Evolutionary conservation across 2,797 vertebrate species (phyloP).

Genomic region (Naso thynnoides): DNA sequence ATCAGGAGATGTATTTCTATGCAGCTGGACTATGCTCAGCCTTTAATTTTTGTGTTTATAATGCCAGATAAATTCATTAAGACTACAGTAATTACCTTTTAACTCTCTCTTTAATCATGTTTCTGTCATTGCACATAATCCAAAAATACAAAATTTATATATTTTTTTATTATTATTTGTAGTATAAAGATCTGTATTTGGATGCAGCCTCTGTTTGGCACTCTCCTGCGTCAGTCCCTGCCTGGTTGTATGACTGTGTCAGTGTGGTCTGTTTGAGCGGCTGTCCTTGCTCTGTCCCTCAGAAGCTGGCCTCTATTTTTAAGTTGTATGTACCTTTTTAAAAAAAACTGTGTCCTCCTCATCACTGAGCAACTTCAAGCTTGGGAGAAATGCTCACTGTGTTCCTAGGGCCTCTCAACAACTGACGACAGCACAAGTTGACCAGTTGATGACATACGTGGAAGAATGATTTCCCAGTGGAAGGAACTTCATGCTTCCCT

Average conservation of each 20-base stretch:
- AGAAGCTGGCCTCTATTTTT: conserved; percentile 63
- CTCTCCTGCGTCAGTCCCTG: conserved; percentile 14
- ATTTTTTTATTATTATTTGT: background rate
- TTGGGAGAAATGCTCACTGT: conserved; percentile 33
- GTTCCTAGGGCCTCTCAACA: conserved; percentile 37
- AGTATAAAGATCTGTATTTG: background rate
- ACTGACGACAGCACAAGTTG: conserved; percentile 51
- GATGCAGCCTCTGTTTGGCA: background rate
- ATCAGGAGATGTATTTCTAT: background rate
- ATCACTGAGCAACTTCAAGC: conserved; percentile 46
- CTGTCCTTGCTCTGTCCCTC: conserved; percentile 57
- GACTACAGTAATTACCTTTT: background rate
- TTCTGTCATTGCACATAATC: background rate
- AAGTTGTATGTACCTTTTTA: conserved; percentile 48
- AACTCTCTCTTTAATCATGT: background rate
- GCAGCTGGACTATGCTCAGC: background rate
- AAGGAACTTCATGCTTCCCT: conserved; percentile 31
- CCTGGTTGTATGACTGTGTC: conserved; percentile 14
- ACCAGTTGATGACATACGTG: conserved; percentile 55
- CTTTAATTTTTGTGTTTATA: too few species aligned
- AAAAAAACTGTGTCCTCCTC: conserved; percentile 40
- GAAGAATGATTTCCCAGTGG: conserved; percentile 56
- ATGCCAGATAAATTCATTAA: too few species aligned
- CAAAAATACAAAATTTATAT: background rate
- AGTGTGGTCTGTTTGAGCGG: conserved; percentile 32